Base-by-base conservation (phyloP, 1,140 invertebrate species). In the Lordiphosa mommai region DNA sequence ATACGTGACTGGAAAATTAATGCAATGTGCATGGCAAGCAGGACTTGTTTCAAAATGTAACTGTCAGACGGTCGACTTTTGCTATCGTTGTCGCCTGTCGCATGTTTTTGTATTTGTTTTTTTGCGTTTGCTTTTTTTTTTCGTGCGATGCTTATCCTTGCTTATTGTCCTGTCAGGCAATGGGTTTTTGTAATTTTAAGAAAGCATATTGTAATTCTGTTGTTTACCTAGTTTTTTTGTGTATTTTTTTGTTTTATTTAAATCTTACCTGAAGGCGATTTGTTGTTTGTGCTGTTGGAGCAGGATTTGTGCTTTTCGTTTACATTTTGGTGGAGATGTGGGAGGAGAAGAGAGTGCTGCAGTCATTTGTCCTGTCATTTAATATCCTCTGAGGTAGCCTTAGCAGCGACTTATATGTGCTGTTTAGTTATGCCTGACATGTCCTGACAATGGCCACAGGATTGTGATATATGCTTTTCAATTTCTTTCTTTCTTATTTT, bases 191-290 rank as follows among this genome's bases (percentile, higher is more conserved):
- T 73, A 80, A 79, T 79, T 79, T 79, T 82, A 74, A 80, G 70
- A 80, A 76, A 80, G 76, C 76, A 82, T 82, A 82, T 82, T 82
- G 76, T 80, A 82, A 80, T 80, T 80, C 66, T 67, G 61, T 74
- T 79, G 74, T 82, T 82, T 82, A 71, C 67, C 61, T 67, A 65
- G 63, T 69, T 61, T 38, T 36, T 30, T 29, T 27, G 34, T 4
- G n/a, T n/a, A n/a, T 4, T n/a, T 12, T 34, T 9, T 34, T 53
- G 37, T 47, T 70, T 51, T 73, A 61, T 72, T 65, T 53, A 74
- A 84, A 72, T 79, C 72, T 76, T 58, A 47, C 60, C 71, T 51
- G 55, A 48, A 60, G 76, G 76, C 61, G 56, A 68, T 82, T 70
- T 57, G 34, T 46, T 57, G 47, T 56, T 63, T 70, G 53, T 47